Conservation (phyloP, 1,140 invertebrate species). For the Chionoecetes opilio region DNA sequence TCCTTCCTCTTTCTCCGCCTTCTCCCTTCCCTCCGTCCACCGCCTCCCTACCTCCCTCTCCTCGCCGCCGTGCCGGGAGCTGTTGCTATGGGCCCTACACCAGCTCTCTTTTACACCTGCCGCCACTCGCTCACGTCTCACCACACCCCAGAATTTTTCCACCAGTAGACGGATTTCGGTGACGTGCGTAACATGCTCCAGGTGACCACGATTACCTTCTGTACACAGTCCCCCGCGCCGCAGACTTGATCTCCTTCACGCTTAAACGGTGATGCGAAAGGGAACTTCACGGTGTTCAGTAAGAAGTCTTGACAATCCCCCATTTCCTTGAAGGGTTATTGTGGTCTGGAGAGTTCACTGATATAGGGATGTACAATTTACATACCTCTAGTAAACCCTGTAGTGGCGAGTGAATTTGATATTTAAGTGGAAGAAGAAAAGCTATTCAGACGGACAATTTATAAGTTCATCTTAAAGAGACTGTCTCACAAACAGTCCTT, state of each 20-base stretch:
- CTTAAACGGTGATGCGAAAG: neutral
- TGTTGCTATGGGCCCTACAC: conserved; percentile 14
- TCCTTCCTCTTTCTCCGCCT: conserved; percentile 7
- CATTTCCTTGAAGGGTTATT: neutral
- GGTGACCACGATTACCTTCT: neutral
- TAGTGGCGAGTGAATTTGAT: neutral
- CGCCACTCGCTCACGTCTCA: neutral
- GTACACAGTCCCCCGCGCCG: neutral
- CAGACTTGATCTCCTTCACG: neutral
- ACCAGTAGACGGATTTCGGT: neutral
- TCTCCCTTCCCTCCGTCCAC: neutral
- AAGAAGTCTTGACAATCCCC: neutral
- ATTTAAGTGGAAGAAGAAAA: neutral
- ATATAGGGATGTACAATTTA: neutral
- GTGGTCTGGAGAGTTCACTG: neutral
- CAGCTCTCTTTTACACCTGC: neutral
- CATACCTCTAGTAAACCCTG: neutral
- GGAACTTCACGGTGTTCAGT: neutral
- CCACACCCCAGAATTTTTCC: conserved; percentile 1
- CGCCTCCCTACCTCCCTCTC: no score
- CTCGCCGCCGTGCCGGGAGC: neutral
- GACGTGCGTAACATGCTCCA: neutral
- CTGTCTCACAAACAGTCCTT: conserved; percentile 4
- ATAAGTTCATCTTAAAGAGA: neutral
- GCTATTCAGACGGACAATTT: neutral